phyloP scores from a whole-genome alignment of 1,140 invertebrate genomes.

The Drosophila ficusphila region DNA sequence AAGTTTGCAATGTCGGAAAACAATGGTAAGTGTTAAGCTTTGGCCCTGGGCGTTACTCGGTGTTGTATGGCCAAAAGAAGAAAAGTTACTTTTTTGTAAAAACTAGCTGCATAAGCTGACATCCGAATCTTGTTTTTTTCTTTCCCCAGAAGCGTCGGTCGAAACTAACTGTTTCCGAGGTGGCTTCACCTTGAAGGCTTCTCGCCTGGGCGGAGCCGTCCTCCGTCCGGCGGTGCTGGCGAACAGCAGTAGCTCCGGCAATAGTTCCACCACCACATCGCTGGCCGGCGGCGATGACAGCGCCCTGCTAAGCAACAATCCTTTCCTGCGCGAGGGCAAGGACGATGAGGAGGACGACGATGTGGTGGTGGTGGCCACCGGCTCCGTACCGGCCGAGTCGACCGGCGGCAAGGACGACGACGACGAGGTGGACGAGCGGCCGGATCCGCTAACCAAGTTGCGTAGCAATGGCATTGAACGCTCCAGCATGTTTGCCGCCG shows the following conservation, averaged over 20 bases:
- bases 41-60: not conserved
- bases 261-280: slow-evolving; percentile 42
- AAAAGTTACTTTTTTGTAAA: not conserved
- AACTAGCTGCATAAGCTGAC: slow-evolving; percentile 2
- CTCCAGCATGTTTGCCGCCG: slow-evolving; percentile 70
- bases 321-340: slow-evolving; percentile 61
- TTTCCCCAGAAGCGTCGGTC: slow-evolving; percentile 75
- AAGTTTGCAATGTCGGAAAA: slow-evolving; percentile 74
- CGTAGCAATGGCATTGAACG: slow-evolving; percentile 80
- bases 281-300: slow-evolving; percentile 44
- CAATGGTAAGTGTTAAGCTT: slow-evolving; percentile 64
- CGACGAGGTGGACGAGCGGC: slow-evolving; percentile 71
- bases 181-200: slow-evolving; percentile 76
- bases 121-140: slow-evolving; percentile 48
- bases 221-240: slow-evolving; percentile 67
- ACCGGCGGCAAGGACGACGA: slow-evolving; percentile 65
- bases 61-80: not conserved
- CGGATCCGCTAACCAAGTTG: slow-evolving; percentile 74
- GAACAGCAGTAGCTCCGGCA: slow-evolving; percentile 51
- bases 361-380: slow-evolving; percentile 38
- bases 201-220: slow-evolving; percentile 71
- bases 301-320: slow-evolving; percentile 52
- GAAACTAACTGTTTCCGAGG: slow-evolving; percentile 80
- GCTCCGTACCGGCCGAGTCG: slow-evolving; percentile 33
- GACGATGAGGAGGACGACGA: slow-evolving; percentile 54